Conservation (phyloP, 2,797 vertebrate species). For the Trachops cirrhosus region DNA sequence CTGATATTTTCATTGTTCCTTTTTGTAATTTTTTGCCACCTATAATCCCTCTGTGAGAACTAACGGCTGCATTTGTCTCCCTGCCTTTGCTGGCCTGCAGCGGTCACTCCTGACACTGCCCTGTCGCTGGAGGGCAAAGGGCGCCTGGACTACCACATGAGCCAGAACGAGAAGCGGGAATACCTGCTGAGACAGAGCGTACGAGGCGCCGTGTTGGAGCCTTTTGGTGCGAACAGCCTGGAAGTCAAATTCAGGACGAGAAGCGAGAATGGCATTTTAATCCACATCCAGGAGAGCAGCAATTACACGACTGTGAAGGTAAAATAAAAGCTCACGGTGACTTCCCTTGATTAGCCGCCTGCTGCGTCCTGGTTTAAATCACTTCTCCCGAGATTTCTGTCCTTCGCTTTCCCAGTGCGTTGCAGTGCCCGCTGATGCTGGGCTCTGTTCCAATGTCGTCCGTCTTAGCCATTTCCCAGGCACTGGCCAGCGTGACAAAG, state of each 20-base stretch:
- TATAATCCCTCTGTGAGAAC: not conserved
- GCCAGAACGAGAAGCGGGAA: constrained; percentile 90
- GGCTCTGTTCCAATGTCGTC: constrained; percentile 83
- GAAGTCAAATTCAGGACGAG: constrained; percentile 97
- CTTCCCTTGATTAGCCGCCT: constrained; percentile 60
- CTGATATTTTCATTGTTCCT: not conserved
- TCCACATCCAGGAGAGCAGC: constrained; percentile 95
- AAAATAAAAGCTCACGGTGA: constrained; percentile 59
- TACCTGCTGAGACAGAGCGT: constrained; percentile 84
- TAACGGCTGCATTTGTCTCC: fast-evolving
- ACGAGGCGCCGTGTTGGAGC: constrained; percentile 67
- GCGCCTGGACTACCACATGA: constrained; percentile 93
- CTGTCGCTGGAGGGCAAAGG: constrained; percentile 94
- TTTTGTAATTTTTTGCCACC: not conserved
- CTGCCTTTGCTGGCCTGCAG: constrained; percentile 77
- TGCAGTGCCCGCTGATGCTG: constrained; percentile 75
- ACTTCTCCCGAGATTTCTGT: constrained; percentile 71
- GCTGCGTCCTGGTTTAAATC: constrained; percentile 54
- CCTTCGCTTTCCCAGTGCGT: constrained; percentile 76
- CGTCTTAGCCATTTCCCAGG: constrained; percentile 78
- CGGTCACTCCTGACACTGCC: constrained; percentile 92
- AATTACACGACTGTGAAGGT: constrained; percentile 98
- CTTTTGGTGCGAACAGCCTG: constrained; percentile 80
- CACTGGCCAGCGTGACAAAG: constrained; percentile 73
- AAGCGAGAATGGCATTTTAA: constrained; percentile 91